A percentile compares a stretch with the other conserved stretches of the same genome.
Conservation (phyloP, 2,888 invertebrate genomes). For the Tortricodes alternella region DNA sequence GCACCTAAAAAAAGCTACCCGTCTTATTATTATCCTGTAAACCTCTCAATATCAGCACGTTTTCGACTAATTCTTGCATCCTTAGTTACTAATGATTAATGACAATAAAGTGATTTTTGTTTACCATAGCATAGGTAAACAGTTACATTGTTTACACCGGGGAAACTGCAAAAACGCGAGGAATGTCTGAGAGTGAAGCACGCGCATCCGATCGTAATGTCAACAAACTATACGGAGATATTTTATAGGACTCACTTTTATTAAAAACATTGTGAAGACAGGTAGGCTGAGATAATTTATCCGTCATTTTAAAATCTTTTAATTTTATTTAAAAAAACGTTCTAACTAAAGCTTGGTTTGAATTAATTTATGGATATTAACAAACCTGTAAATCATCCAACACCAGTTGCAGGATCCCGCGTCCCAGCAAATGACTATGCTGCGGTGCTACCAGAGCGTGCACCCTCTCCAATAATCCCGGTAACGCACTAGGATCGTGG, state of each 20-base stretch:
- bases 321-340: too few relatives aligned
- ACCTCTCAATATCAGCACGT: too few relatives aligned
- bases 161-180: not conserved
- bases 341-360: too few relatives aligned
- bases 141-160: slow-evolving; percentile 17
- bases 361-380: not conserved
- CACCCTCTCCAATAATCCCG: slow-evolving; percentile 85
- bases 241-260: not conserved
- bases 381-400: slow-evolving; percentile 65
- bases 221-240: not conserved
- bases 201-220: not conserved
- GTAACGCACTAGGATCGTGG: slow-evolving; percentile 85
- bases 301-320: not conserved
- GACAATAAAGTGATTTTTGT: not conserved
- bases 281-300: not conserved
- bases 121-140: not conserved
- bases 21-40: too few relatives aligned
- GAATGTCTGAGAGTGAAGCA: slow-evolving; percentile 7
- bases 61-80: too few relatives aligned
- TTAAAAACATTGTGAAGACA: not conserved
- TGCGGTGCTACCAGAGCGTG: slow-evolving; percentile 84
- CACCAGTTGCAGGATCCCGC: slow-evolving; percentile 68
- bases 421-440: slow-evolving; percentile 65
- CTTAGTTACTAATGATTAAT: too few relatives aligned
- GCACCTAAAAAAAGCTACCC: too few relatives aligned